Conservation (phyloP, 1,140 invertebrate genomes). For the Nebria ingens region DNA sequence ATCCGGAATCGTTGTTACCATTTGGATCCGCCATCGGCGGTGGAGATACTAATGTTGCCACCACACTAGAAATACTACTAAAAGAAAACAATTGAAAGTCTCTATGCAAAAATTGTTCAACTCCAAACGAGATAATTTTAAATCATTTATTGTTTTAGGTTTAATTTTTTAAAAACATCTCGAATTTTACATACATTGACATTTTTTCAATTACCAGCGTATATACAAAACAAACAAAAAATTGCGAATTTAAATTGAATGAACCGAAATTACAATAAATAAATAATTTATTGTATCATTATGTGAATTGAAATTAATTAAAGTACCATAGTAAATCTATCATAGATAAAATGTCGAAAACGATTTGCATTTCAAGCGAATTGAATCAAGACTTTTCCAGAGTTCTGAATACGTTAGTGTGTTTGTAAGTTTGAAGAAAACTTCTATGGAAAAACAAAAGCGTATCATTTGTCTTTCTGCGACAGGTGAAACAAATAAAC, state of each 20-base stretch:
- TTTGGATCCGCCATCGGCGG: slow-evolving; percentile 51
- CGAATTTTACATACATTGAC: too few species aligned
- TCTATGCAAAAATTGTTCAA: too few species aligned
- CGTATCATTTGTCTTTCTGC: not conserved
- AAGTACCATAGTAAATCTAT: not conserved
- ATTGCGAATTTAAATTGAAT: too few species aligned
- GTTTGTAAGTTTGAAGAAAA: not conserved
- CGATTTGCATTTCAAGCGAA: slow-evolving; percentile 5
- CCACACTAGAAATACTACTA: slow-evolving; percentile 40
- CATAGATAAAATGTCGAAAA: not conserved
- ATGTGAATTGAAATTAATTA: not conserved
- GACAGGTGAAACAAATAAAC: slow-evolving; percentile 4
- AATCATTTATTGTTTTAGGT: too few species aligned
- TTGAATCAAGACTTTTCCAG: not conserved
- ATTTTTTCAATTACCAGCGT: too few species aligned
- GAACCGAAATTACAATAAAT: too few species aligned
- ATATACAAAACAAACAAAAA: too few species aligned
- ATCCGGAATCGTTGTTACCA: slow-evolving; percentile 71
- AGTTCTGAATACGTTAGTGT: not conserved
- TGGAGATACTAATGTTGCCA: slow-evolving; percentile 43
- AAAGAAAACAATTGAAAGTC: slow-evolving; percentile 18
- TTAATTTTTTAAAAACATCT: too few species aligned
- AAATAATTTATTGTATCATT: too few species aligned
- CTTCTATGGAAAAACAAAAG: slow-evolving; percentile 1
- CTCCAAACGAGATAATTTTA: too few species aligned